Evolutionary conservation across 2,888 invertebrate genomes (phyloP), one percentile per base, ranked within the genome.

Genomic region (Drosophila multiciliata): DNA sequence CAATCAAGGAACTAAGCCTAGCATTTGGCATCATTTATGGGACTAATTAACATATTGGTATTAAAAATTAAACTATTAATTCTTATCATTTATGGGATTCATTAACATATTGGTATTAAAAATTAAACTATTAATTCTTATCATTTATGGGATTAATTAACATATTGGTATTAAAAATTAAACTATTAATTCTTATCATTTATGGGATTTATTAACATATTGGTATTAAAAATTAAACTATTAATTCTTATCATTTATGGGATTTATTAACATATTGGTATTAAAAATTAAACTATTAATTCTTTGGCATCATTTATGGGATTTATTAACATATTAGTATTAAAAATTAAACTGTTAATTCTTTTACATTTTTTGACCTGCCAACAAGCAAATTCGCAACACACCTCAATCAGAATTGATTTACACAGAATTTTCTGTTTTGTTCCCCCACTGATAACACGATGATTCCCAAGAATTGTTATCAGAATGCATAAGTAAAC

Each of bases 401-500:
- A 42, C 29, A 32, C 40, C 20, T 57, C 42, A 20, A n/a, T n/a
- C 40, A 20, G 32, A 57, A 9, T 26, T n/a, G 26, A n/a, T 53
- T 20, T 23, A 9, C 55, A n/a, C 9, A 20, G 8, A 20, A 32
- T 26, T 23, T 52, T 32, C 63, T 45, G 67, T 63, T 62, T 74
- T 57, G 15, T 15, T 15, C 4, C 4, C 45, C 17, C 4, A 42
- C 15, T 20, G 49, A 38, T 40, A 49, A 53, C 26, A 64, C n/a
- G 23, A 29, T 20, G 8, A 17, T 58, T 38, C 32, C 23, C 49
- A 45, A 11, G 40, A 23, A 15, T 7, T 26, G 23, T 60, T 72
- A 69, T 66, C 63, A 48, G 5, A 26, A 15, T n/a, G 17, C 5
- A n/a, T 23, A 36, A 12, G 23, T 57, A 63, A 64, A 42, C 40